Conservation (phyloP, 2,113 vertebrate species). For the Pyrgilauda ruficollis region DNA sequence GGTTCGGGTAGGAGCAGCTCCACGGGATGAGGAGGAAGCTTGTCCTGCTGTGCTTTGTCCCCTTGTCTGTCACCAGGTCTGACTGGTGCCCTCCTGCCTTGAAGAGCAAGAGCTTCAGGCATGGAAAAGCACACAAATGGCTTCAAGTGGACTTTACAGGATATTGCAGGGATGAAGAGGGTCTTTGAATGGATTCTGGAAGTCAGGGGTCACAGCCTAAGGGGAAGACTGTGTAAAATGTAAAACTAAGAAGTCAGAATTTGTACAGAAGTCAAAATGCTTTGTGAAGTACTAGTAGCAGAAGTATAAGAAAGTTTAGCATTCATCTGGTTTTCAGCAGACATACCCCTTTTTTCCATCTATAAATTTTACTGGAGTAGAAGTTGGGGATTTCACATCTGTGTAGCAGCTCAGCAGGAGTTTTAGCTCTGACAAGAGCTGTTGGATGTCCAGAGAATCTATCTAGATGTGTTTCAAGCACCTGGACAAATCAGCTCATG, state of each 20-base stretch:
- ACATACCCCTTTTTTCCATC: not conserved
- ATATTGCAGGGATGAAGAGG: not conserved
- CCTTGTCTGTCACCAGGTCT: not conserved
- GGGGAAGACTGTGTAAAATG: not conserved
- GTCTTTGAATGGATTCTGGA: not conserved
- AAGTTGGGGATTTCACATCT: conserved; percentile 20
- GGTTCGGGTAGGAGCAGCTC: not conserved
- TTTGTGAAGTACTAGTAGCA: conserved; percentile 8
- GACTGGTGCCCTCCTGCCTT: not conserved
- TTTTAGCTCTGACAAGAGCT: not conserved
- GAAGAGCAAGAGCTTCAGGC: not conserved
- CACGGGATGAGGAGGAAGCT: not conserved
- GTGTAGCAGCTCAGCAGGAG: conserved; percentile 20
- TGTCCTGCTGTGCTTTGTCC: not conserved
- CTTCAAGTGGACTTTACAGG: not conserved
- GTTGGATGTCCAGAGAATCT: not conserved
- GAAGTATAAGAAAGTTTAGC: not conserved
- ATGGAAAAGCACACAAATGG: not conserved
- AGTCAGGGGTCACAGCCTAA: not conserved
- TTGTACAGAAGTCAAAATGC: not conserved
- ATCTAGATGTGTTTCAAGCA: not conserved
- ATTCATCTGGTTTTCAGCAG: conserved; percentile 22
- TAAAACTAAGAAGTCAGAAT: not conserved
- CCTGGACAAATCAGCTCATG: conserved; percentile 1
- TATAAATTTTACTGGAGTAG: conserved; percentile 18